Evolutionary conservation across 2,888 invertebrate species (phyloP), one percentile per base, ranked within the genome.

Genomic region (Chrysolina haemoptera): DNA sequence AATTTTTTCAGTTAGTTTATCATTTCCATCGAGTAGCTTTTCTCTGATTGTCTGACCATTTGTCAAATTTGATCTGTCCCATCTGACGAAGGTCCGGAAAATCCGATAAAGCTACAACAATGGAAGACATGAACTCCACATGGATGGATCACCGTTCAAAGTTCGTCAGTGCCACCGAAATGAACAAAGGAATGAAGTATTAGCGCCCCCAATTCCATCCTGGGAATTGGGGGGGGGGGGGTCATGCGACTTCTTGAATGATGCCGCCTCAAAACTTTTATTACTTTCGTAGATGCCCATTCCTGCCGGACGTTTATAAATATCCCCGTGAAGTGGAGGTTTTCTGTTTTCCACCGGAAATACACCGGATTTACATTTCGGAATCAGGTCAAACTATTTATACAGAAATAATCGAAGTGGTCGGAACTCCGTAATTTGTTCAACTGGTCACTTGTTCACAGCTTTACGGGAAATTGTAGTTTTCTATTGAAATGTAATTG

Each of bases 371-470:
- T 59, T 35, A 27, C 27, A 59, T 59, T 59, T n/a, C 14, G 59
- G 27, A 59, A 27, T 27, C n/a, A 59, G 59, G 59, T 59, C 59
- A 27, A 27, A 59, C 59, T 59, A 59, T 59, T 59, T 59, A 9
- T 2, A 16, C 50, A n/a, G 18, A 16, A 18, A 35, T 35, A 59
- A 59, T 22, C 27, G 27, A 59, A 59, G 59, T 50, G 2, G 9
- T n/a, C 11, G 18, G 9, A 16, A 50, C 50, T 50, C 9, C 18
- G 16, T n/a, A 16, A 50, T 50, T 50, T 16, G n/a, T 50, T 18
- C 50, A 9, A 50, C 50, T 16, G 50, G 50, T 18, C 50, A 16
- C 50, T 50, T 50, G 16, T 50, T n/a, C 9, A 14, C 14, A 43
- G 1, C 5, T 1, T 2, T 43, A 43, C 3, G 14, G 12, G 14